A percentile compares a stretch with the other conserved stretches of the same genome.
phyloP scores from a whole-genome alignment of 2,113 vertebrate species.

The Hystrix brachyura region DNA sequence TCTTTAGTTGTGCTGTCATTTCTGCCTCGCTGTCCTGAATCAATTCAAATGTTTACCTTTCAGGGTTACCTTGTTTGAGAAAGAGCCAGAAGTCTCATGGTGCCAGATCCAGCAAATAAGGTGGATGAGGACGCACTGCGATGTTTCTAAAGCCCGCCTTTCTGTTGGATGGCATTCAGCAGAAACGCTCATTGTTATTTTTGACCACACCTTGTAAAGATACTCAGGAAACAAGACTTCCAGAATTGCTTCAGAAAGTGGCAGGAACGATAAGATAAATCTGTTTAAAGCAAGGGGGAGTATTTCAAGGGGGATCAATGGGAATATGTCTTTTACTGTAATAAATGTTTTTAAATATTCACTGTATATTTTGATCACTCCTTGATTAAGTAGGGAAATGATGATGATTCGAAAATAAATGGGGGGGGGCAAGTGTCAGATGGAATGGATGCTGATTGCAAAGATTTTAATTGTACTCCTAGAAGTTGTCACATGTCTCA shows the following conservation, averaged over 20 bases:
- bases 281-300: not conserved
- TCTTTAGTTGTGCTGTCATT: not conserved
- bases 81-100: not conserved
- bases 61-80: not conserved
- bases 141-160: not conserved
- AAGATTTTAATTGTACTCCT: slow-evolving; percentile 94
- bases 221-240: not conserved
- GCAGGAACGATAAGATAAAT: not conserved
- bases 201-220: not conserved
- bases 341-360: not conserved
- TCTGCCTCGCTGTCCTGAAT: not conserved
- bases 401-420: slow-evolving; percentile 92
- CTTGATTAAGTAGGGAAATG: slow-evolving; percentile 90
- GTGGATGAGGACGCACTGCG: not conserved
- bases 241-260: not conserved
- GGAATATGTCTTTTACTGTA: not conserved
- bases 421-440: slow-evolving; percentile 90
- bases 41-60: not conserved
- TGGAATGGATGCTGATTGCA: slow-evolving; percentile 94
- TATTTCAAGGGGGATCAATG: not conserved
- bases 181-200: not conserved
- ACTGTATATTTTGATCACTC: not conserved
- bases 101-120: not conserved
- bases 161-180: not conserved
- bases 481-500: slow-evolving; percentile 93